Percentiles rank a stretch among this genome's conserved stretches.
These are phyloP conservation scores for Chaenodraco wilsoni DNA, from an alignment of 2,797 vertebrate species.

Conservation along the genomic window DNA sequence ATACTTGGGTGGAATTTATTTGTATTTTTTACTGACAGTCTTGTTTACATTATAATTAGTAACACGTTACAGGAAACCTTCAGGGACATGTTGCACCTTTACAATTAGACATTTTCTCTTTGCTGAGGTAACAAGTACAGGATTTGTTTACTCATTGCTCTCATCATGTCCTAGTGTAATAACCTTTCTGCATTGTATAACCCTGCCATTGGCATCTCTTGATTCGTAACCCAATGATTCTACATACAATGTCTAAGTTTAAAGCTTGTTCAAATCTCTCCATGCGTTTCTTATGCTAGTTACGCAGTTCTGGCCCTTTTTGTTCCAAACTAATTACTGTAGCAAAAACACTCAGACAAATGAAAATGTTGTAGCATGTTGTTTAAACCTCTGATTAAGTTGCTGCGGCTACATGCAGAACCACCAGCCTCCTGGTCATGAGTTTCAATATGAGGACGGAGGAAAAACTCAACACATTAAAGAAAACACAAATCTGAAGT, in stretches of 20 bases:
- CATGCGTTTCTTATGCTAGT: neutral
- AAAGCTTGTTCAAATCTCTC: neutral
- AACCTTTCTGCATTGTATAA: neutral
- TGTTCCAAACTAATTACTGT: slow-evolving; percentile 9
- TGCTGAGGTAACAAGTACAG: neutral
- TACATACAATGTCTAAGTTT: neutral
- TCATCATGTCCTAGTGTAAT: neutral
- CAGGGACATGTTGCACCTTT: neutral
- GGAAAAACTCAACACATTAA: neutral
- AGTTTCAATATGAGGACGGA: neutral
- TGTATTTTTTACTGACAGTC: neutral
- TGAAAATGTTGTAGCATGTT: neutral
- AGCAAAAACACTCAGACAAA: neutral
- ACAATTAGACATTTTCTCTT: neutral
- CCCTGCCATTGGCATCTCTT: neutral
- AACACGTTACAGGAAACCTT: neutral
- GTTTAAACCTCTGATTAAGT: slow-evolving; percentile 17
- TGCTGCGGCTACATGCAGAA: neutral
- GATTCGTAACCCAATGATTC: slow-evolving; percentile 8
- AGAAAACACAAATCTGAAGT: slow-evolving; percentile 27
- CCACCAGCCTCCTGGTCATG: neutral
- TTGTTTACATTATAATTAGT: neutral
- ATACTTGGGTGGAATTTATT: neutral
- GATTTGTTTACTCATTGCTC: neutral
- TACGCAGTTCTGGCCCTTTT: neutral